phyloP scores from a whole-genome alignment of 2,888 invertebrate species.

The Hoplodrina ambigua region DNA sequence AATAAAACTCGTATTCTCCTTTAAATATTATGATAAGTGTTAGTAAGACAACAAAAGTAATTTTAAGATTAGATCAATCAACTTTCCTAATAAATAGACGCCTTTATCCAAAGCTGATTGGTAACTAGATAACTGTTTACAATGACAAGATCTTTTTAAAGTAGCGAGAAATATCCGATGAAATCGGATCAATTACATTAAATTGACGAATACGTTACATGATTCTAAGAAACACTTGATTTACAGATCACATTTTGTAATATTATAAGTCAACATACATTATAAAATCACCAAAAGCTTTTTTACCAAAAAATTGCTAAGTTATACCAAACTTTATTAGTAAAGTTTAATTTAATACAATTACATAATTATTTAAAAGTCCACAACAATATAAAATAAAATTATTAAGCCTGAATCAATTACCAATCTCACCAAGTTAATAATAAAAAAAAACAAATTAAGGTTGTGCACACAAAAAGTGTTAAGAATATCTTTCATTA shows the following conservation, averaged over 20 bases:
- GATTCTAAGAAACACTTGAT: conserved; percentile 29
- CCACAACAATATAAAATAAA: not conserved
- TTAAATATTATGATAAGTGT: conserved; percentile 10
- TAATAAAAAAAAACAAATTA: conserved; percentile 3
- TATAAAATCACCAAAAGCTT: too few relatives aligned
- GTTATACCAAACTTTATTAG: not conserved
- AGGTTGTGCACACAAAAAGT: conserved; percentile 28
- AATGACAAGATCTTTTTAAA: conserved; percentile 54
- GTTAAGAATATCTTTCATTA: not conserved
- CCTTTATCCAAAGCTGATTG: conserved; percentile 56
- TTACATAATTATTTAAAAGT: too few relatives aligned
- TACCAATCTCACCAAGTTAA: not conserved
- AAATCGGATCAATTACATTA: conserved; percentile 69
- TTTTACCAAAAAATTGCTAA: not conserved
- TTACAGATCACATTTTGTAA: not conserved
- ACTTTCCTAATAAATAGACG: conserved; percentile 30
- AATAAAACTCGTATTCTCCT: conserved; percentile 43
- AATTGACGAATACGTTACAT: conserved; percentile 53
- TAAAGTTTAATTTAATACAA: not conserved
- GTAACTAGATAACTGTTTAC: conserved; percentile 54
- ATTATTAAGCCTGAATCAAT: not conserved
- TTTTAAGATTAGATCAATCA: conserved; percentile 25
- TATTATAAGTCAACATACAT: not conserved
- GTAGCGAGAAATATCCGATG: conserved; percentile 71
- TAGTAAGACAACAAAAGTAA: conserved; percentile 16